Evolutionary conservation across 1,140 invertebrate genomes (phyloP).

Genomic region (Pseudomyrmex cubaensis): DNA sequence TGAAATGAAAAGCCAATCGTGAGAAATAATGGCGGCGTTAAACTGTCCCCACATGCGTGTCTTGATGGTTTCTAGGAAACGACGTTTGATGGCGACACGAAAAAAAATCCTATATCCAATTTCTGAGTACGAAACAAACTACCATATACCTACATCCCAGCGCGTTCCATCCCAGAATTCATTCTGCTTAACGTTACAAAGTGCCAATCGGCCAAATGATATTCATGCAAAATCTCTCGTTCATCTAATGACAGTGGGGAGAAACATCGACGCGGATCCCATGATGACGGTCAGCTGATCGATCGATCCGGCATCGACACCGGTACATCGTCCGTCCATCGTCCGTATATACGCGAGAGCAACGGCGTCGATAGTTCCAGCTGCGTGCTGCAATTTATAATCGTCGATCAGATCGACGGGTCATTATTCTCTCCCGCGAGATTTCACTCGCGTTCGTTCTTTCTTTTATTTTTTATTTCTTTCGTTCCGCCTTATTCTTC

Average conservation of each 20-base stretch:
- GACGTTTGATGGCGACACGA: neutral
- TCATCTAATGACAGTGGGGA: slow-evolving; percentile 31
- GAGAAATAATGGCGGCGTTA: too few relatives aligned
- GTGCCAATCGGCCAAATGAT: slow-evolving; percentile 26
- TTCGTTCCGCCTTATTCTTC: neutral
- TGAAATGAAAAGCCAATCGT: neutral
- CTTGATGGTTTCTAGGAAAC: neutral
- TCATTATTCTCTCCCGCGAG: slow-evolving; percentile 66
- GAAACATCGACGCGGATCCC: slow-evolving; percentile 17
- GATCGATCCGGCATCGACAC: slow-evolving; percentile 53
- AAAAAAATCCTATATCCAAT: neutral
- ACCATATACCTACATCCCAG: too few relatives aligned
- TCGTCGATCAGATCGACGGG: slow-evolving; percentile 61
- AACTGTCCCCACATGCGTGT: too few relatives aligned
- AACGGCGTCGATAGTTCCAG: slow-evolving; percentile 56
- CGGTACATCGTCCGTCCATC: slow-evolving; percentile 46
- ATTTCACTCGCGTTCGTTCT: slow-evolving; percentile 54
- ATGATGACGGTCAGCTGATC: slow-evolving; percentile 52
- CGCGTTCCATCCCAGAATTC: neutral
- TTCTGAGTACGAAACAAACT: slow-evolving; percentile 1
- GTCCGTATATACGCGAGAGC: slow-evolving; percentile 16
- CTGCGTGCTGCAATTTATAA: slow-evolving; percentile 62
- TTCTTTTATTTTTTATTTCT: neutral
- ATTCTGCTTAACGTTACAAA: slow-evolving; percentile 10
- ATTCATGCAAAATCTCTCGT: slow-evolving; percentile 35